Percentiles rank a stretch among this genome's conserved stretches.
Conservation (phyloP, 1,140 invertebrate genomes). For the Tribolium madens region DNA sequence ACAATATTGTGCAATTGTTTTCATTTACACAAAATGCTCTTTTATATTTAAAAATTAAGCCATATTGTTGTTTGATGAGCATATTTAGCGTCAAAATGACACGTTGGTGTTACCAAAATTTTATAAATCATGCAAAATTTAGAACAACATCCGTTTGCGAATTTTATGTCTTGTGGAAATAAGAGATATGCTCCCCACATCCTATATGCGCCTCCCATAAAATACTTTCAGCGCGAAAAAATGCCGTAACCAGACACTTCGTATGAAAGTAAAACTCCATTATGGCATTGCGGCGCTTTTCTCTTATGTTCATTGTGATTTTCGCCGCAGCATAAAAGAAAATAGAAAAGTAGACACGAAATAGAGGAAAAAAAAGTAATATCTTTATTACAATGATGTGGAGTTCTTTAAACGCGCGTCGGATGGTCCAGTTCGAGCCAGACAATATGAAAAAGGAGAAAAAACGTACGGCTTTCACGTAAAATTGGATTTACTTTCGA, state of each 20-base stretch:
- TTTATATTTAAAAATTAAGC: too few species aligned
- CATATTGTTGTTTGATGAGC: too few species aligned
- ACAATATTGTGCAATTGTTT: too few species aligned
- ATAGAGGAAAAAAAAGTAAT: constrained; percentile 2
- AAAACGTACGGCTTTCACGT: constrained; percentile 11
- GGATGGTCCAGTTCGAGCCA: constrained; percentile 1
- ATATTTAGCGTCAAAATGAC: too few species aligned
- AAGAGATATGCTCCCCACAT: background rate
- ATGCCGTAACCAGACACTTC: constrained; percentile 5
- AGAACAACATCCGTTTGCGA: background rate
- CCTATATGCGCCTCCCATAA: background rate
- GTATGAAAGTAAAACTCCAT: constrained; percentile 8
- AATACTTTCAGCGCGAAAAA: background rate
- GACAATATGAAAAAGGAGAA: constrained; percentile 8
- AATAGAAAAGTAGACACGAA: constrained; percentile 22
- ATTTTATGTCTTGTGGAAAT: background rate
- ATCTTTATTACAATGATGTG: constrained; percentile 28
- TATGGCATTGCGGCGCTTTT: constrained; percentile 1
- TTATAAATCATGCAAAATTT: background rate
- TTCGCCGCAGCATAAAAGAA: constrained; percentile 11
- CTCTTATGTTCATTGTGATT: constrained; percentile 12
- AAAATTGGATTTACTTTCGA: constrained; percentile 15
- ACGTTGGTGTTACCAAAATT: too few species aligned
- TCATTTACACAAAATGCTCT: too few species aligned
- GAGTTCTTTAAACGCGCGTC: constrained; percentile 7